Evolutionary conservation across 2,888 invertebrate genomes (phyloP).

Genomic region (Ametastegia equiseti): DNA sequence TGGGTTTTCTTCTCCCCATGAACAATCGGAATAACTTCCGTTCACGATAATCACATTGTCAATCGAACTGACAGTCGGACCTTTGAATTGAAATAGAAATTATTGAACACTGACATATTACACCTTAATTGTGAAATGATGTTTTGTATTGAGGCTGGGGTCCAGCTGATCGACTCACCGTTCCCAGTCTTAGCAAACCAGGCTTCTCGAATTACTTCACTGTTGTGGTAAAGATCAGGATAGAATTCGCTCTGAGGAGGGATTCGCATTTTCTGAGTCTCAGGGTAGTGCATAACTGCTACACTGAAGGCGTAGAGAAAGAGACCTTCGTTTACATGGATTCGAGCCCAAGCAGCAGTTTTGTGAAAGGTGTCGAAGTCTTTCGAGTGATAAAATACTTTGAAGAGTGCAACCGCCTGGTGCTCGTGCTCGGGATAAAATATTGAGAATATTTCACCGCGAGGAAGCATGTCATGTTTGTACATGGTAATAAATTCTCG

Average conservation of each 20-base stretch:
- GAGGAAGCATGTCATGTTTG: constrained; percentile 68
- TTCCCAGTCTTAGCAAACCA: not conserved
- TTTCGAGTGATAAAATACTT: constrained; percentile 80
- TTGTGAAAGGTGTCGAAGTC: constrained; percentile 81
- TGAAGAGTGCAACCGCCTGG: constrained; percentile 78
- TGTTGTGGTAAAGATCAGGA: constrained; percentile 82
- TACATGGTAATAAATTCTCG: constrained; percentile 75
- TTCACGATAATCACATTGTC: constrained; percentile 78
- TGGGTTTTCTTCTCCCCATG: constrained; percentile 76
- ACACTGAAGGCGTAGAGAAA: constrained; percentile 81
- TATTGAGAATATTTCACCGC: constrained; percentile 69
- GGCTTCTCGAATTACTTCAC: constrained; percentile 76
- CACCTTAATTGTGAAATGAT: no score
- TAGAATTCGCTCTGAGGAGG: constrained; percentile 84
- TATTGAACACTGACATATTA: not conserved
- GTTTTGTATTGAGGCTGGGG: no score
- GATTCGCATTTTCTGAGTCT: constrained; percentile 79
- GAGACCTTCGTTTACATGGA: constrained; percentile 80
- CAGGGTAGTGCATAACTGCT: constrained; percentile 80
- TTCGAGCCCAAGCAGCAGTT: constrained; percentile 79
- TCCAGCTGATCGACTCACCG: not conserved
- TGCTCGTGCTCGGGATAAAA: constrained; percentile 72
- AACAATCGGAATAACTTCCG: constrained; percentile 79
- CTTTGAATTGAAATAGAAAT: not conserved
- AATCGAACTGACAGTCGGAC: constrained; percentile 49